phyloP scores from a whole-genome alignment of 2,797 vertebrate species.

The Crocodylus rhombifer region DNA sequence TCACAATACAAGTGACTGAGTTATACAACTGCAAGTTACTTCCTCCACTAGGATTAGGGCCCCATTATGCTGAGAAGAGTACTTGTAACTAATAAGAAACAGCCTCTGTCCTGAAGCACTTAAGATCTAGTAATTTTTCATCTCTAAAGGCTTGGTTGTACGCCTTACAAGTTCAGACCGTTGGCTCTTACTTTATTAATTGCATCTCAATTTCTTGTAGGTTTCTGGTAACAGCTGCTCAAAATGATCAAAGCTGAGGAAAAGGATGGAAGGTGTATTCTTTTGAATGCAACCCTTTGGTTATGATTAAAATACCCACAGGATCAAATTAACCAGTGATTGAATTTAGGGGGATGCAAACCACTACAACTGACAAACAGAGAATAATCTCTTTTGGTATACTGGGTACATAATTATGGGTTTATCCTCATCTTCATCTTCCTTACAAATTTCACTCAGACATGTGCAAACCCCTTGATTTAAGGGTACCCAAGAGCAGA shows the following conservation, averaged over 20 bases:
- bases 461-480: not conserved
- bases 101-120: not conserved
- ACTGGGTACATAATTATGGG: not conserved
- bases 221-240: constrained; percentile 32
- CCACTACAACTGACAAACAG: constrained; percentile 19
- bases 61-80: not conserved
- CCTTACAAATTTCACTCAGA: not conserved
- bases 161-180: not conserved
- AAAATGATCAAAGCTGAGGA: constrained; percentile 7
- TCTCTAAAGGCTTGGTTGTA: not conserved
- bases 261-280: not conserved
- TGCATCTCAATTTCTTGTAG: not conserved
- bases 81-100: not conserved
- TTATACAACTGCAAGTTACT: not conserved
- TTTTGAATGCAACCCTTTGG: not conserved
- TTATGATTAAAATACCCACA: constrained; percentile 42
- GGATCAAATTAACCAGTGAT: constrained; percentile 14
- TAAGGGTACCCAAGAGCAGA: not conserved
- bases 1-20: not conserved
- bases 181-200: constrained; percentile 5
- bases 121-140: not conserved
- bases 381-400: not conserved
- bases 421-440: constrained; percentile 29
- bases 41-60: not conserved
- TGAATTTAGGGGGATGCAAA: not conserved